Conservation (phyloP, 2,113 vertebrate species). For the Chaenocephalus aceratus region DNA sequence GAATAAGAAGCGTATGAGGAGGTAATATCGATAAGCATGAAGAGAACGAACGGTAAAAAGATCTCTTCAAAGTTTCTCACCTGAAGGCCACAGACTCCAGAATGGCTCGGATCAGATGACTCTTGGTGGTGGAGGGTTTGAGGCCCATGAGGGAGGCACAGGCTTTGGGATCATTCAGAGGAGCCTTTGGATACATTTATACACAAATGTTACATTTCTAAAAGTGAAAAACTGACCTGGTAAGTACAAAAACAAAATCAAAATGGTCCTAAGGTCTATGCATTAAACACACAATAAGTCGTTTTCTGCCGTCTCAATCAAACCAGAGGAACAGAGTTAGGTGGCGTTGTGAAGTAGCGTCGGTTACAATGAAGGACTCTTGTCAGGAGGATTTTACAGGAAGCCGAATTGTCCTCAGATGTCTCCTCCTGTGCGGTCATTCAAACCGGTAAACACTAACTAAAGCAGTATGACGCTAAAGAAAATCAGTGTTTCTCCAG, state of each 20-base stretch:
- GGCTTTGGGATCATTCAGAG: slow-evolving; percentile 90
- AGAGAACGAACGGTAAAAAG: neutral
- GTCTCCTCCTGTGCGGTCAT: too few species aligned
- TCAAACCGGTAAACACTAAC: too few species aligned
- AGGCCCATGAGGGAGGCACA: slow-evolving; percentile 94
- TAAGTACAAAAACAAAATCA: neutral
- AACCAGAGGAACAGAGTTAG: too few species aligned
- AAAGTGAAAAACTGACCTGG: neutral
- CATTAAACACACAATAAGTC: neutral
- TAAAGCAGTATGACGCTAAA: too few species aligned
- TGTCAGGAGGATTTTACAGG: too few species aligned
- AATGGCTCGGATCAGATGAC: slow-evolving; percentile 93
- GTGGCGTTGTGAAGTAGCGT: too few species aligned
- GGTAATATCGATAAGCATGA: neutral
- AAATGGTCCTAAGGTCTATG: neutral
- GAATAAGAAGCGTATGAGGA: neutral
- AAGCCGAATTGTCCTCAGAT: too few species aligned
- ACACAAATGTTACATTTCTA: slow-evolving; percentile 30
- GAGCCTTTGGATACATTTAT: slow-evolving; percentile 82
- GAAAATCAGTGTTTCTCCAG: too few species aligned
- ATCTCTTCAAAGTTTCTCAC: slow-evolving; percentile 71
- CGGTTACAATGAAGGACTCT: too few species aligned
- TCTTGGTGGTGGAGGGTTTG: slow-evolving; percentile 91
- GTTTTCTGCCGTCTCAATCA: too few species aligned
- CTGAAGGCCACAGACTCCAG: slow-evolving; percentile 95